Percentiles rank a stretch among this genome's conserved stretches.
These are phyloP conservation scores for Noctua janthe DNA, from an alignment of 2,888 invertebrate species.

Conservation along the genomic window DNA sequence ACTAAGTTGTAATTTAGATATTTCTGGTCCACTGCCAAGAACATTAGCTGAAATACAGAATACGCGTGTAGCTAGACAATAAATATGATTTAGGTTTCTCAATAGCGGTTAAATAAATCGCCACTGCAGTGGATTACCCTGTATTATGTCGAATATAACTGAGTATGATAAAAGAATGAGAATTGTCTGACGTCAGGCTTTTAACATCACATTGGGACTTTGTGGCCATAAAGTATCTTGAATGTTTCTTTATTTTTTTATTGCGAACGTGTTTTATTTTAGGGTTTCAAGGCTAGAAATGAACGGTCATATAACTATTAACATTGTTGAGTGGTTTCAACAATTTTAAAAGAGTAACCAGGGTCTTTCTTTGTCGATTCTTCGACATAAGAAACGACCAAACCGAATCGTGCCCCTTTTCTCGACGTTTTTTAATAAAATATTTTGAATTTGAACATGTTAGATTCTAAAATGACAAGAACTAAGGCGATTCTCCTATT, in stretches of 20 bases:
- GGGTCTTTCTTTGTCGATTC: too few species aligned
- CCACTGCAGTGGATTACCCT: constrained; percentile 54
- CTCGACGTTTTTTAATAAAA: too few species aligned
- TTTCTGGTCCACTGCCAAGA: constrained; percentile 69
- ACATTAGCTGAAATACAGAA: constrained; percentile 63
- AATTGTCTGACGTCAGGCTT: constrained; percentile 50
- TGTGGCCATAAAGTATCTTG: constrained; percentile 24
- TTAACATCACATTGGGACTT: constrained; percentile 36
- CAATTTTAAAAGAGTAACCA: too few species aligned
- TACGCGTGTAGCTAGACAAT: constrained; percentile 63
- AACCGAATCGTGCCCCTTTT: too few species aligned
- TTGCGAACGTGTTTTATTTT: constrained; percentile 17
- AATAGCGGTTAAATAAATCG: constrained; percentile 60
- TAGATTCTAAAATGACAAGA: background rate
- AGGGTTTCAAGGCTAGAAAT: constrained; percentile 16
- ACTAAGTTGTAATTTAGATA: constrained; percentile 65
- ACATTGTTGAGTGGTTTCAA: background rate
- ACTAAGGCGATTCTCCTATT: background rate
- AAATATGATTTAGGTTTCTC: constrained; percentile 66
- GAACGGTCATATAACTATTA: background rate
- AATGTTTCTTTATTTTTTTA: constrained; percentile 41
- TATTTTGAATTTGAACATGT: background rate
- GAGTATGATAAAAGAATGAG: constrained; percentile 45
- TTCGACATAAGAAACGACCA: too few species aligned
- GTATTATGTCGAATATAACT: constrained; percentile 46